These are phyloP conservation scores for Drosophila pseudotalamancana DNA, from an alignment of 2,888 invertebrate species.

Conservation along the genomic window DNA sequence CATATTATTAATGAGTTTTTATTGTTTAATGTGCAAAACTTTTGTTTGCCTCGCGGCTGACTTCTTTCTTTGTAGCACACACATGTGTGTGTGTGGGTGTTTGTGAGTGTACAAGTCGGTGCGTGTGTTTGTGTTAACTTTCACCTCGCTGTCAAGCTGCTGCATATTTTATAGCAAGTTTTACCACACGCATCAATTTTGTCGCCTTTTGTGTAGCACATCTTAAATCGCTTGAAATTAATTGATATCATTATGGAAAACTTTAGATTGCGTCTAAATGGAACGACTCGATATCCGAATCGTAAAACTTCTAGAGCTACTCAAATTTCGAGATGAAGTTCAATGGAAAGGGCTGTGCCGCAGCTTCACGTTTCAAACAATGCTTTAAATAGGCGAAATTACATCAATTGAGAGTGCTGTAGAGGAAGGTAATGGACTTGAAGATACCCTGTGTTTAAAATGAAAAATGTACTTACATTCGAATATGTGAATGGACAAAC, in stretches of 20 bases:
- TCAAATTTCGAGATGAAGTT: conserved; percentile 8
- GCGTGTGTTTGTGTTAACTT: conserved; percentile 13
- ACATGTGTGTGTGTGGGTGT: not conserved
- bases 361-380: not conserved
- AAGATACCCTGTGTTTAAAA: not conserved
- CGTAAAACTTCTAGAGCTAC: conserved; percentile 14
- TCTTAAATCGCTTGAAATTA: conserved; percentile 47
- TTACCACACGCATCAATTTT: conserved; percentile 56
- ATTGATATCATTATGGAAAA: conserved; percentile 38
- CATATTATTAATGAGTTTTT: conserved; percentile 79
- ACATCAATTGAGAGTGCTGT: no score
- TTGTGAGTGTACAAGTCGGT: not conserved
- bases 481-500: no score
- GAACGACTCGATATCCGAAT: conserved; percentile 20
- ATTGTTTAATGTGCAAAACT: conserved; percentile 70
- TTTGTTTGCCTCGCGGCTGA: conserved; percentile 56
- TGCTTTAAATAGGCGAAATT: not conserved
- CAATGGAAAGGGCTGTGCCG: not conserved
- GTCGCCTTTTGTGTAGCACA: conserved; percentile 20
- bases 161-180: conserved; percentile 60
- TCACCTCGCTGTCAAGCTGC: conserved; percentile 25
- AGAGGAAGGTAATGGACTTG: not conserved
- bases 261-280: conserved; percentile 8
- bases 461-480: no score
- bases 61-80: conserved; percentile 10